phyloP scores from a whole-genome alignment of 2,113 vertebrate genomes.

The Aegotheles bennettii region DNA sequence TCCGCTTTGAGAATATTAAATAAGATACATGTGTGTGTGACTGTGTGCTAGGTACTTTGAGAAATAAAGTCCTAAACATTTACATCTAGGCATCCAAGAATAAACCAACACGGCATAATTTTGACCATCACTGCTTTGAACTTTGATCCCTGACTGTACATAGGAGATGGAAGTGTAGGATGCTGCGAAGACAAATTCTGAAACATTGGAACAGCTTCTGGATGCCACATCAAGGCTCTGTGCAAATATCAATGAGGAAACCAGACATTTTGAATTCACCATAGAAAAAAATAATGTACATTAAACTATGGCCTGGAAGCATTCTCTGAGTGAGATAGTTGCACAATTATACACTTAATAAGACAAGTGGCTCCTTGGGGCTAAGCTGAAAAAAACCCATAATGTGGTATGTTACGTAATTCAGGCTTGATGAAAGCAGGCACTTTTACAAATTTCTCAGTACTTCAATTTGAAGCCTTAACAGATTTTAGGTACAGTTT shows the following conservation, averaged over 20 bases:
- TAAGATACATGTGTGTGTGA: not conserved
- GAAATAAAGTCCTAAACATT: not conserved
- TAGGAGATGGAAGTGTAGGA: not conserved
- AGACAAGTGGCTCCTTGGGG: not conserved
- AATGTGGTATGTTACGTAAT: not conserved
- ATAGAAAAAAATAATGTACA: not conserved
- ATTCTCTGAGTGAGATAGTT: not conserved
- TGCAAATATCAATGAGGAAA: not conserved
- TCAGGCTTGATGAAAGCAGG: not conserved
- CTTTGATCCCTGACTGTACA: not conserved
- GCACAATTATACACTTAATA: not conserved
- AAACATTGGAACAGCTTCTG: not conserved
- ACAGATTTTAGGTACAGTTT: not conserved
- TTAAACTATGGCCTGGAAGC: not conserved
- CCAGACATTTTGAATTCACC: not conserved
- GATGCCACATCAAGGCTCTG: not conserved
- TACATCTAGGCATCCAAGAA: not conserved
- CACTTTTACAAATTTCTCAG: not conserved
- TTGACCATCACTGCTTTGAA: not conserved
- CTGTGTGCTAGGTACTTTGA: not conserved
- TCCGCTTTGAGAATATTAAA: not conserved
- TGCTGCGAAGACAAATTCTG: not conserved
- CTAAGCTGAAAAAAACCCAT: not conserved
- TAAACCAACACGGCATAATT: not conserved
- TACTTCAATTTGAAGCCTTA: not conserved